Base-by-base conservation (phyloP, 2,888 invertebrate species). In the Endotricha flammealis region DNA sequence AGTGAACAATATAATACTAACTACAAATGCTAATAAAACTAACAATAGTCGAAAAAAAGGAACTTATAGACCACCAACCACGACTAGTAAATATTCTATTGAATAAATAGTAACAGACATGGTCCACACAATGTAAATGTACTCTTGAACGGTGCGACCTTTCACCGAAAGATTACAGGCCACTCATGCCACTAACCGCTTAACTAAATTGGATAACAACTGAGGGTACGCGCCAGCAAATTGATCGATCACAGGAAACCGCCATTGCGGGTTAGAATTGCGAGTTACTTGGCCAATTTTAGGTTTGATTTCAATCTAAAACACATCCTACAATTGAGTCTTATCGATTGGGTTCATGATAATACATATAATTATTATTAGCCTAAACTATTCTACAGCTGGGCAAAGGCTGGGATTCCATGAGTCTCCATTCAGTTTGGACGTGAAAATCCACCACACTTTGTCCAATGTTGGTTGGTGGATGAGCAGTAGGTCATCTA, bases 201-300 rank as follows among this genome's bases (percentile, higher is more conserved):
- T 74, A 53, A 52, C 41, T 57, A 59, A 70, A 79, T 73, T 76
- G 77, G 64, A 75, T 77, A 75, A 77, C 70, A 41, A 43, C 36
- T 17, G 30, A 22, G 22, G 37, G 37, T 31, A 29, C 33, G 25
- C 33, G 13, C 29, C 24, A 29, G 71, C 75, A 71, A 69, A 73
- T 75, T 78, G 79, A 80, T 78, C 69, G 76, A 77, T 75, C 56
- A 56, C 76, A 69, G 80, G 79, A 81, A 68, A 59, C 55, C 51
- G 58, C 48, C 58, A 66, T 70, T 57, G 53, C 46, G 52, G 47
- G 58, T 55, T 20, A 42, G 53, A 58, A 60, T 65, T 52, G 61
- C 57, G 38, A 57, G 53, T 61, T 59, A 59, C 53, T 57, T 55
- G 41, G 42, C 50, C 50, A 54, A 48, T 38, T 32, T 33, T 35